These are phyloP conservation scores for Macroteleia sp. DNA, from an alignment of 2,888 invertebrate species.

Conservation along the genomic window DNA sequence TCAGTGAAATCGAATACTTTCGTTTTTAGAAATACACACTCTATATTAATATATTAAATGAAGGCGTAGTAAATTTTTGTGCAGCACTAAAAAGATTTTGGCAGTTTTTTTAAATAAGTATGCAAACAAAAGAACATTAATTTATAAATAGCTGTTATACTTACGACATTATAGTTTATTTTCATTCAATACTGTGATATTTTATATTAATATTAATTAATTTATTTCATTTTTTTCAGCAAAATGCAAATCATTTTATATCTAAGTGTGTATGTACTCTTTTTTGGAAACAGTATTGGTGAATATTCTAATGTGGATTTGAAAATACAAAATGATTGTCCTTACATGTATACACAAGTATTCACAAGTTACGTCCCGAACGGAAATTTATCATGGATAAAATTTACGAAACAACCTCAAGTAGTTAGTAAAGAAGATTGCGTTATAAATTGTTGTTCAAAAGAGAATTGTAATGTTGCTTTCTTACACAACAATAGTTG, in stretches of 20 bases:
- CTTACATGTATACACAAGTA: constrained; percentile 85
- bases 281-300: constrained; percentile 71
- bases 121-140: no score
- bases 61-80: no score
- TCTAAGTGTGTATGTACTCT: constrained; percentile 70
- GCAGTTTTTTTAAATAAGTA: no score
- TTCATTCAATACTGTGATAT: no score
- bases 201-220: no score
- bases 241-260: constrained; percentile 71
- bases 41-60: no score
- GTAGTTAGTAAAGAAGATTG: constrained; percentile 87
- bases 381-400: constrained; percentile 83
- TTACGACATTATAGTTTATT: no score
- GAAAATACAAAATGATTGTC: constrained; percentile 84
- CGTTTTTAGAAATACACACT: no score
- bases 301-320: constrained; percentile 72
- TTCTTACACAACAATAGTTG: constrained; percentile 91
- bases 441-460: constrained; percentile 88
- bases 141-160: no score
- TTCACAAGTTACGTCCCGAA: constrained; percentile 86
- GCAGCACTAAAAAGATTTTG: no score
- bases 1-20: no score
- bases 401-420: constrained; percentile 86
- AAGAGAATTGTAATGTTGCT: constrained; percentile 90
- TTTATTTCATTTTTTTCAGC: constrained; percentile 58